phyloP scores from a whole-genome alignment of 2,888 invertebrate genomes.

The Proisotoma minuta region DNA sequence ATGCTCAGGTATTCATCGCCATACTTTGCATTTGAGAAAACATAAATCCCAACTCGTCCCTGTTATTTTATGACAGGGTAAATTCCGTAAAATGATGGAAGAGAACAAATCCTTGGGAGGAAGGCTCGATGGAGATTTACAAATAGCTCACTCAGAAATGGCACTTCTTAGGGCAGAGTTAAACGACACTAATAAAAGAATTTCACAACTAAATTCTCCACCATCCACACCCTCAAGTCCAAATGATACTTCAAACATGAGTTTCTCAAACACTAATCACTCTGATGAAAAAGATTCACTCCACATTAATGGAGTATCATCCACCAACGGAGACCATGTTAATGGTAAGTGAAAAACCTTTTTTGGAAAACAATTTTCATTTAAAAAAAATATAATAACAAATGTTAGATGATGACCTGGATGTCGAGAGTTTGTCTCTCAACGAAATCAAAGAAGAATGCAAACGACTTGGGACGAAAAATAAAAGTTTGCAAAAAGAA shows the following conservation, averaged over 20 bases:
- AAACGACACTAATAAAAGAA: constrained; percentile 55
- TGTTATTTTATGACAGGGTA: constrained; percentile 56
- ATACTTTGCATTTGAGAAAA: no score
- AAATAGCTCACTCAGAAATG: constrained; percentile 62
- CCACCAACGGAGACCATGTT: constrained; percentile 34
- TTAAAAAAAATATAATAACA: no score
- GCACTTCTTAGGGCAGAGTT: constrained; percentile 56
- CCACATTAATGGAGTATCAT: constrained; percentile 39
- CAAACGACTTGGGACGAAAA: constrained; percentile 49
- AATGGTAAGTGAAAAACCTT: constrained; percentile 15
- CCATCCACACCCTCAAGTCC: constrained; percentile 50
- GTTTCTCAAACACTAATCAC: constrained; percentile 23
- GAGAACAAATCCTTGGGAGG: constrained; percentile 62
- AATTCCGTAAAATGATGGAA: constrained; percentile 83
- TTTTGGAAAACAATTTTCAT: not conserved
- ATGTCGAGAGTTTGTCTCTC: constrained; percentile 38
- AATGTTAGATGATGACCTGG: no score
- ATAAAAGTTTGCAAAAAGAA: constrained; percentile 50
- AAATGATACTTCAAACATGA: constrained; percentile 18
- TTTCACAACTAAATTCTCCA: constrained; percentile 50
- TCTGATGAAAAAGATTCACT: constrained; percentile 24
- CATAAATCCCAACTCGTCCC: not conserved
- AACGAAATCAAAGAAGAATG: constrained; percentile 42
- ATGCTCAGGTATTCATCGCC: constrained; percentile 81
- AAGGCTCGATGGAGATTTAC: constrained; percentile 60